Evolutionary conservation across 2,888 invertebrate species (phyloP).

Genomic region (Sepiola atlantica): DNA sequence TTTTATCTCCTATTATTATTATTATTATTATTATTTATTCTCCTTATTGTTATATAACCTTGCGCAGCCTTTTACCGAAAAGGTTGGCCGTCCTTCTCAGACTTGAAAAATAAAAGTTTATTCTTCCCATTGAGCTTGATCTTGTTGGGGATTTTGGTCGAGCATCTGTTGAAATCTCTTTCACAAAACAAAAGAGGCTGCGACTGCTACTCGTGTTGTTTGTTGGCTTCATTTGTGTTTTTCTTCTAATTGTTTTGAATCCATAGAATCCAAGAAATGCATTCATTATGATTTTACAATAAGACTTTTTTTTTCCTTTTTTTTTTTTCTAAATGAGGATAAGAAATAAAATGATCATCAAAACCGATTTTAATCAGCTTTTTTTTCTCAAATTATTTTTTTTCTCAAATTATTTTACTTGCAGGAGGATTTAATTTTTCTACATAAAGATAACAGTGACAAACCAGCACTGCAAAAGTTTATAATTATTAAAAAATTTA

Average conservation of each 20-base stretch:
- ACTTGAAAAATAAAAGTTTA: neutral
- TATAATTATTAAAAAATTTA: too few species aligned
- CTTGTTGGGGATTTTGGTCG: slow-evolving; percentile 8
- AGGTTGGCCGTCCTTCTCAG: slow-evolving; percentile 15
- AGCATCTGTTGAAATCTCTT: slow-evolving; percentile 6
- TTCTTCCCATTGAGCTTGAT: neutral
- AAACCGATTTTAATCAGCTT: neutral
- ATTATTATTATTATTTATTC: neutral
- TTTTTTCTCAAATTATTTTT: neutral
- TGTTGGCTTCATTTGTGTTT: neutral
- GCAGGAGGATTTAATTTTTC: neutral
- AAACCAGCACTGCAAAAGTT: neutral
- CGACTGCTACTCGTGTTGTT: neutral
- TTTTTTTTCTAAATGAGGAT: neutral
- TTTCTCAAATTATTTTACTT: neutral
- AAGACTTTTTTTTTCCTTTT: neutral
- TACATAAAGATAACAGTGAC: neutral
- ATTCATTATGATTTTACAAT: neutral
- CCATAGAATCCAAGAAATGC: neutral
- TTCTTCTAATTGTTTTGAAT: neutral
- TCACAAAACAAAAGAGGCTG: neutral
- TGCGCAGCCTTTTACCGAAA: neutral
- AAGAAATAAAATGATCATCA: neutral
- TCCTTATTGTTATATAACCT: neutral
- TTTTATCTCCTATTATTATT: neutral